Base-by-base conservation (phyloP, 2,888 invertebrate species). In the Rhabditoides inermis region DNA sequence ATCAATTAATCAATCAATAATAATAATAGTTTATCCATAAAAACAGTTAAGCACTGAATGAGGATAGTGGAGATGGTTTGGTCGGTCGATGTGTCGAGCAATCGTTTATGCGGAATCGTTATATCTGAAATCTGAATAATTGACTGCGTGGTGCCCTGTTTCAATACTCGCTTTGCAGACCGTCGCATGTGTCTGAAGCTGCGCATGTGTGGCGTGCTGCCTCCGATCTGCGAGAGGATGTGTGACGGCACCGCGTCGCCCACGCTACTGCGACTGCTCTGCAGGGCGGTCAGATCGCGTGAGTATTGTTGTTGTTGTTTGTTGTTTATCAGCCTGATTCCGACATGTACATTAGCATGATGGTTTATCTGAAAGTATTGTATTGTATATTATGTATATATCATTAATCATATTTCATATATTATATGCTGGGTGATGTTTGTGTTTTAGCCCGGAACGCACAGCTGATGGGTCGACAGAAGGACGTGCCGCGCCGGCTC, bases 401-500 rank as follows among this genome's bases (percentile, higher is more conserved):
- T n/a, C n/a, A n/a, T n/a, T n/a, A n/a, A n/a, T n/a, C n/a, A n/a
- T n/a, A n/a, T n/a, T n/a, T n/a, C n/a, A n/a, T n/a, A n/a, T n/a
- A n/a, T n/a, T n/a, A n/a, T n/a, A n/a, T n/a, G n/a, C n/a, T n/a
- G n/a, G n/a, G n/a, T n/a, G n/a, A n/a, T n/a, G n/a, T n/a, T n/a
- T n/a, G n/a, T n/a, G n/a, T 54, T 68, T 39, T 30, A 68, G 68
- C 64, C 3, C 48, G 68, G 46, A 68, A 70, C 45, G 62, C 62
- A 15, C 70, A 72, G 50, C 23, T 59, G 28, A 58, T 71, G 15
- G 65, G 66, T 10, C 39, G 57, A 20, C 60, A 70, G 25, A 36
- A 59, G 22, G 64, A 68, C 40, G 47, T 52, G 4, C 25, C 22
- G 18, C 40, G 52, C 18, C 36, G 56, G n/a, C 26, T 18, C 18